Base-by-base conservation (phyloP, 2,113 vertebrate species). In the Callionymus lyra region DNA sequence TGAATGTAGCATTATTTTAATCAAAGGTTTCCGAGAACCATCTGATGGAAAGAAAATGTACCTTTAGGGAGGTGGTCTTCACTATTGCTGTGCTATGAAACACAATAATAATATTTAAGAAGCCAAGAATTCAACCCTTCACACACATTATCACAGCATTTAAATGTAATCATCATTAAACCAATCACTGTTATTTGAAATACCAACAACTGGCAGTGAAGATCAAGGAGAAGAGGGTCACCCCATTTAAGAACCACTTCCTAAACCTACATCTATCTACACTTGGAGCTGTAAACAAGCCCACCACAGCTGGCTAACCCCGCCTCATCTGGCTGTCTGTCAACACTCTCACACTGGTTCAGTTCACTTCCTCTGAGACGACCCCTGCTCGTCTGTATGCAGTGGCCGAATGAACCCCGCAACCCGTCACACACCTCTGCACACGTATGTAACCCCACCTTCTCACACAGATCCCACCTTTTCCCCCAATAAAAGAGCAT, bases 281-380 rank as follows among this genome's bases (percentile, higher is more conserved):
- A 5, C 47, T 14, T 15, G 35, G 64, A 63, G 31, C 38, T 12
- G 45, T 39, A 50, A 65, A 54, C 34, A 54, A 39, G 19, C 31
- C 35, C 41, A 10, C 33, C 37, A 2, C 21, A 5, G 21, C 21
- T 27, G 21, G 21, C 21, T 27, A 4, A 27, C 21, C 8, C 8
- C 21, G 4, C 21, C 21, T 8, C 21, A 8, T 27, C 21, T 27
- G 21, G 21, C 21, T 8, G 21, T 27, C 36, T 2, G 13, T 37
- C 35, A 37, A 6, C 65, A 59, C 63, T 50, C 59, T 78, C 57
- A 46, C 34, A 10, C 56, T 60, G 8, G 54, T 63, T 76, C 67
- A 61, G 64, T 76, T 79, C 56, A 63, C 52, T 76, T 81, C 69
- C 68, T 72, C 47, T 42, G 59, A 27, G 65, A 37, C 44, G 46